Evolutionary conservation across 2,113 vertebrate genomes (phyloP), one percentile per base, ranked within the genome.

Genomic region (Thalassoma bifasciatum): DNA sequence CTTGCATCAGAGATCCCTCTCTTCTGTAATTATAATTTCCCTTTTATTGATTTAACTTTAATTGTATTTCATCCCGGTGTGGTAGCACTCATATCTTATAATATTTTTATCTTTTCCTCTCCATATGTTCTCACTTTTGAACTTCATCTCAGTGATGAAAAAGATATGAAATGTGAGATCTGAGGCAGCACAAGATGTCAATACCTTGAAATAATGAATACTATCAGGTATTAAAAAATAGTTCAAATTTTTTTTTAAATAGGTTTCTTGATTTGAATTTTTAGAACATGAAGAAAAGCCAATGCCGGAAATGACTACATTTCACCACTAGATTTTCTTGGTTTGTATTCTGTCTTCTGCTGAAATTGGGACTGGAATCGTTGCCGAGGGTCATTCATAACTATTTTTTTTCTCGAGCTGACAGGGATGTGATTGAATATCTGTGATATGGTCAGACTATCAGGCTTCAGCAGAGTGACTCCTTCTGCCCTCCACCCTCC

Each of bases 391-490:
- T 84, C 83, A 78, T 91, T 84, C 72, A 72, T 92, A 84, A 79
- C 65, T 40, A 59, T 78, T 78, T 69, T 50, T 60, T 76, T 49
- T 10, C 17, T 63, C 53, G 59, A 37, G 53, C 78, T 92, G 90
- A 85, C 91, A 86, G 76, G 9, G n/a, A 37, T 57, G 59, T 91
- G 91, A 91, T 91, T 87, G 87, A 91, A 88, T 86, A 82, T 90
- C 79, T 86, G 81, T 81, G 88, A 89, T 91, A 85, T 88, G 84
- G 88, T 89, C 89, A 84, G 86, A 87, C 89, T 79, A 86, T 87
- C 84, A 67, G 84, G 74, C 83, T 87, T 79, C 81, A n/a, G 75
- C 71, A 88, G 87, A 83, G 79, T 74, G 64, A 89, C 85, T 87
- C 81, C 40, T 81, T 82, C 79, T 81, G 73, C 66, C 69, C 71